Base-by-base conservation (phyloP, 2,888 invertebrate species). In the Cenopis cana region DNA sequence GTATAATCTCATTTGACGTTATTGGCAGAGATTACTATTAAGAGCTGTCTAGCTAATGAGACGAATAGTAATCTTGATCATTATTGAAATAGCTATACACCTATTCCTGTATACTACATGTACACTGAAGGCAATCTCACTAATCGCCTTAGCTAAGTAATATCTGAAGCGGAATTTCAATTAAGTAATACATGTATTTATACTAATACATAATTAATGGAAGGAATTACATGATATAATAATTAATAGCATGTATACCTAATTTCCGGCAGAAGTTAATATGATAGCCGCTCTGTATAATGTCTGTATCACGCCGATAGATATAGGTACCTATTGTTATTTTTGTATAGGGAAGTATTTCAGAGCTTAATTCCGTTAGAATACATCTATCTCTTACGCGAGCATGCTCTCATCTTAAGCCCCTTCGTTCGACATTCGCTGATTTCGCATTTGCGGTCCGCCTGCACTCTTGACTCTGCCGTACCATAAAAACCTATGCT, bases 391-490 rank as follows among this genome's bases (percentile, higher is more conserved):
- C 20, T 65, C 24, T 65, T 9, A 38, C 20, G 24, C 70, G 10
- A 54, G 56, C 67, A 50, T 41, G 55, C 65, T 3, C 70, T 50
- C 18, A 74, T 60, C 76, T 75, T 74, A 64, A 70, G 74, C 77
- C 56, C 41, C 78, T 77, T 74, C 75, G 76, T 56, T 75, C 54
- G 59, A 81, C 76, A 73, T 72, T 55, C 76, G 76, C 78, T 79
- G 79, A 78, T 82, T 79, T 79, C 76, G 76, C 78, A 79, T 82
- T 79, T n/a, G 46, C n/a, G 14, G 46, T 46, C n/a, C 76, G 75
- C 56, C n/a, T 36, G 33, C 56, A 33, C 17, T 17, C 56, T 56
- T 56, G 17, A 56, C 17, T 17, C 56, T 5, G 33, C 36, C 5
- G 18, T 29, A 17, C 54, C 54, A 24, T 17, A 3, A 3, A 56